These are phyloP conservation scores for Lophura nycthemera DNA, from an alignment of 2,113 vertebrate genomes.

Conservation along the genomic window DNA sequence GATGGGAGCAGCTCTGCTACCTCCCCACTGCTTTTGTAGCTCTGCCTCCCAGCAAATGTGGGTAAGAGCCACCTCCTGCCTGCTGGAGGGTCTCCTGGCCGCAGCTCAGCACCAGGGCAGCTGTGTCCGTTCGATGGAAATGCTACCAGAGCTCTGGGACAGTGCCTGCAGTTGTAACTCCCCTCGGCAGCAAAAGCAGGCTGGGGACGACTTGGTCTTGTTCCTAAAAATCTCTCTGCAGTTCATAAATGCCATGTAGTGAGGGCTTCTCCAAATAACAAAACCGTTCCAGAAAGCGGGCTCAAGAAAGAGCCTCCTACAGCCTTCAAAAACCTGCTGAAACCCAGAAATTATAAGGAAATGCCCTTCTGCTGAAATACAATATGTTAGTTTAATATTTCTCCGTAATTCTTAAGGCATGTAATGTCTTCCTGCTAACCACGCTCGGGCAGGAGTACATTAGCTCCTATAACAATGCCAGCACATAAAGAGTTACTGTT, in stretches of 20 bases:
- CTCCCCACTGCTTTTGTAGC: background rate
- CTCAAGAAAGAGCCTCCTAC: background rate
- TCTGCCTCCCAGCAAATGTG: background rate
- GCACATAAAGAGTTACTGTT: slow-evolving; percentile 74
- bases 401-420: background rate
- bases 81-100: background rate
- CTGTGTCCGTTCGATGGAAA: background rate
- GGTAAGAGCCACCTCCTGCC: background rate
- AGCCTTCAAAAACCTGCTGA: background rate
- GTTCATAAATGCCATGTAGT: background rate
- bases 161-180: background rate
- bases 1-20: background rate
- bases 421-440: slow-evolving; percentile 11
- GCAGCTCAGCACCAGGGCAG: background rate
- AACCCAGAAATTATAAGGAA: background rate
- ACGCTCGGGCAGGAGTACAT: slow-evolving; percentile 27
- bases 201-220: background rate
- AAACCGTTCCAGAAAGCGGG: background rate
- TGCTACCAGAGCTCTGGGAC: background rate
- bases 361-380: background rate
- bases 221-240: background rate
- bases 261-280: background rate
- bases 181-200: background rate
- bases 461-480: slow-evolving; percentile 65
- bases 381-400: background rate